These are phyloP conservation scores for Cebidichthys violaceus DNA, from an alignment of 2,113 vertebrate genomes.

Conservation along the genomic window DNA sequence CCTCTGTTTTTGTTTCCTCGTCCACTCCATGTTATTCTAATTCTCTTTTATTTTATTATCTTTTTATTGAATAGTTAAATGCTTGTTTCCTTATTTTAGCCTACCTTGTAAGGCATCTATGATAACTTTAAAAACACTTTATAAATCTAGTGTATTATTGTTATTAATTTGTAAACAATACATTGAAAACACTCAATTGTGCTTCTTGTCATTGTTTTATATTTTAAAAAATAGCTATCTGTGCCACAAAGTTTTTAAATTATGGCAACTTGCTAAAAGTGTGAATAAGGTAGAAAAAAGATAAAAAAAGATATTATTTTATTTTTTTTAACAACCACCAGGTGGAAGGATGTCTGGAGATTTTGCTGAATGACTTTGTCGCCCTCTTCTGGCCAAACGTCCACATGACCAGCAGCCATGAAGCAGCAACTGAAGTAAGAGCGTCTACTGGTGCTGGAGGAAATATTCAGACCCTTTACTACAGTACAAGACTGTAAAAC, in stretches of 20 bases:
- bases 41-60: too few relatives aligned
- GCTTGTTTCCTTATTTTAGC: too few relatives aligned
- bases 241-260: not conserved
- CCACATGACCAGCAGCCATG: not conserved
- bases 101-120: too few relatives aligned
- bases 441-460: not conserved
- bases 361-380: conserved; percentile 10
- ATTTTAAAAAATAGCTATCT: not conserved
- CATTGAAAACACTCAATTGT: not conserved
- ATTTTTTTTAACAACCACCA: not conserved
- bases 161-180: not conserved
- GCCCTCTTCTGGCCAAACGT: conserved; percentile 39
- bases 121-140: too few relatives aligned
- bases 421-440: not conserved
- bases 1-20: too few relatives aligned
- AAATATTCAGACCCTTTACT: not conserved
- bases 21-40: too few relatives aligned
- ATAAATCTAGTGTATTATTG: not conserved
- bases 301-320: not conserved
- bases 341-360: not conserved
- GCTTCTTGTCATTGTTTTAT: not conserved
- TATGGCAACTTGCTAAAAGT: not conserved
- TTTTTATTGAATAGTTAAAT: too few relatives aligned
- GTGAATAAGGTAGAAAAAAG: not conserved
- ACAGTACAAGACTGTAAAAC: not conserved